Base-by-base conservation (phyloP, 2,113 vertebrate species). In the Menidia beryllina region DNA sequence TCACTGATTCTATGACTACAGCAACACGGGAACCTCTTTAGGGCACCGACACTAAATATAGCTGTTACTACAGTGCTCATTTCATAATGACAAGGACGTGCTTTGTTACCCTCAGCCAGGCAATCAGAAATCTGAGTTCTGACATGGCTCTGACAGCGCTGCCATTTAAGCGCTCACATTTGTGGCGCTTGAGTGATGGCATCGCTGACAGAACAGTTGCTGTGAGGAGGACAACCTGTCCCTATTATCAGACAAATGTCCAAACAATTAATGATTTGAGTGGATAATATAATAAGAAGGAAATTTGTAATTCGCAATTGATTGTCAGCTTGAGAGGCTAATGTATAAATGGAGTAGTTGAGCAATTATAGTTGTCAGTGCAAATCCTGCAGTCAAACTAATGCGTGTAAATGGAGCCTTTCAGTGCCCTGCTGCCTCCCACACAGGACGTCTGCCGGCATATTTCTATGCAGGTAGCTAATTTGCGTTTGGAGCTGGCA, bases 341-440 rank as follows among this genome's bases (percentile, higher is more conserved):
- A 49, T 77, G 72, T 85, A 81, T 91, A 89, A 93, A 92, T 90
- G 84, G 87, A 90, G 87, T 87, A 88, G 83, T 92, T 91, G 81
- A 73, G 53, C 53, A 25, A 77, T 83, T 72, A 89, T 90, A 73
- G 78, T 83, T 85, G 84, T 88, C 81, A 89, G 86, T 83, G 86
- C 88, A 92, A 91, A 87, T 56, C 75, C 86, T 79, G 88, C 87
- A 91, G 86, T 92, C 89, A 90, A 82, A 84, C 81, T 81, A 87
- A 89, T 91, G 90, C 91, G 88, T 91, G 80, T 91, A 92, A 93
- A 93, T 91, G 87, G 77, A 91, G 90, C 85, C 88, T 89, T 92
- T 92, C 84, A 88, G 75, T 81, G 53, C 79, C 77, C 74, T 64
- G 79, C 67, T 70, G 65, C 87, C 81, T 89, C 92, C 91, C 88